Base-by-base conservation (phyloP, 2,797 vertebrate species). In the Melanotaenia nigrans region DNA sequence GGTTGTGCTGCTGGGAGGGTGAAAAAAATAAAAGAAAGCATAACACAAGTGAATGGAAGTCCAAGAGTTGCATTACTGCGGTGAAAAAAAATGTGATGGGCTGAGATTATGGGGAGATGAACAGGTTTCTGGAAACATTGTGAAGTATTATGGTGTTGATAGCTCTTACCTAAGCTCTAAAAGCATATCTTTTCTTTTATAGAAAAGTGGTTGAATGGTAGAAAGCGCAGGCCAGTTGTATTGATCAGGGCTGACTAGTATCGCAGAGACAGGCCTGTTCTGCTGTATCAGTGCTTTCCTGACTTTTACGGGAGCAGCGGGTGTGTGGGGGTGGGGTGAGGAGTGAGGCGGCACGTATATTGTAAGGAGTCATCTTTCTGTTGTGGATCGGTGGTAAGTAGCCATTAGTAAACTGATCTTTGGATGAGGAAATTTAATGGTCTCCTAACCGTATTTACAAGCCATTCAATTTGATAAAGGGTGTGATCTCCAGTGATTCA, bases 231-330 rank as follows among this genome's bases (percentile, higher is more conserved):
- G 58, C 66, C 71, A 9, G 35, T 65, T 71, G 62, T 93, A 95
- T 95, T 79, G 94, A 95, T 95, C 85, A 51, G 59, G 84, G 78
- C 79, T 83, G 90, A 83, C 90, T 89, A 65, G 85, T 78, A 82
- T 59, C 79, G 87, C 89, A 85, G 80, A 89, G 83, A 83, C 79
- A 77, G 79, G 63, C 73, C 87, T 71, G 87, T 94, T 95, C 85
- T 93, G 92, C 93, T 92, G 92, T 92, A 92, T 94, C 93, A 91
- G 91, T 93, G 92, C 90, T 93, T 94, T 94, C 87, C 87, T 87
- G 85, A 88, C 87, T 92, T 94, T 93, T 93, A 92, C 92, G 89
- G 93, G 92, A 86, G 81, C 78, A 38, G 76, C 74, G 75, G 68
- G 30, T 83, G 81, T 80, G 87, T 69, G 55, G 61, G 70, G 25